Evolutionary conservation across 2,888 invertebrate genomes (phyloP).

Genomic region (Melanchra persicariae): DNA sequence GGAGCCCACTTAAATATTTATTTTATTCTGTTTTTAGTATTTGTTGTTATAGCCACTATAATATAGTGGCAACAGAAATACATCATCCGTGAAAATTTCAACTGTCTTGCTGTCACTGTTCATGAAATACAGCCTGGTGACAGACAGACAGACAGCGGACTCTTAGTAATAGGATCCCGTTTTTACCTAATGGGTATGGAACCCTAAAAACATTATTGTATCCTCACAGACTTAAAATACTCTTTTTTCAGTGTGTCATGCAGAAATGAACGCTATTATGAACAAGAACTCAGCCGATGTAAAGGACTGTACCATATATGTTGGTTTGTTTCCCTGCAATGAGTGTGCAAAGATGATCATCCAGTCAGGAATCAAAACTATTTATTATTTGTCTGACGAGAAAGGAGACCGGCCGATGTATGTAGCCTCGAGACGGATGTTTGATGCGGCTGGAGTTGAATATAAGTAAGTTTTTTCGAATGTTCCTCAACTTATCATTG

Average conservation of each 20-base stretch:
- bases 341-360: constrained; percentile 99
- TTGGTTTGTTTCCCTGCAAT: constrained; percentile 98
- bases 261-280: constrained; percentile 98
- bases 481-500: too few relatives aligned
- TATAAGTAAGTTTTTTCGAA: constrained; percentile 89
- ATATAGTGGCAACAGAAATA: too few relatives aligned
- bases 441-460: constrained; percentile 94
- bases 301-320: constrained; percentile 95
- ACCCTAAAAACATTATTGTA: too few relatives aligned
- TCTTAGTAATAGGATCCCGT: too few relatives aligned
- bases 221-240: neutral
- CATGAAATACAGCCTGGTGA: too few relatives aligned
- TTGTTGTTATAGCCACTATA: too few relatives aligned
- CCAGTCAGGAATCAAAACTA: constrained; percentile 96
- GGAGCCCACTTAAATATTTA: too few relatives aligned
- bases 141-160: too few relatives aligned
- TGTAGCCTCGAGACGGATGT: constrained; percentile 95
- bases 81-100: too few relatives aligned
- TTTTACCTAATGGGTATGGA: too few relatives aligned
- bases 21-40: too few relatives aligned
- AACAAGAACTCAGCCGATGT: constrained; percentile 96
- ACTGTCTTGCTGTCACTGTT: too few relatives aligned
- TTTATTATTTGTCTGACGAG: constrained; percentile 96
- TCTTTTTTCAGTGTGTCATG: constrained; percentile 95
- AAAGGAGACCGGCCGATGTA: constrained; percentile 92